phyloP scores from a whole-genome alignment of 2,797 vertebrate genomes.

The Morelia viridis region DNA sequence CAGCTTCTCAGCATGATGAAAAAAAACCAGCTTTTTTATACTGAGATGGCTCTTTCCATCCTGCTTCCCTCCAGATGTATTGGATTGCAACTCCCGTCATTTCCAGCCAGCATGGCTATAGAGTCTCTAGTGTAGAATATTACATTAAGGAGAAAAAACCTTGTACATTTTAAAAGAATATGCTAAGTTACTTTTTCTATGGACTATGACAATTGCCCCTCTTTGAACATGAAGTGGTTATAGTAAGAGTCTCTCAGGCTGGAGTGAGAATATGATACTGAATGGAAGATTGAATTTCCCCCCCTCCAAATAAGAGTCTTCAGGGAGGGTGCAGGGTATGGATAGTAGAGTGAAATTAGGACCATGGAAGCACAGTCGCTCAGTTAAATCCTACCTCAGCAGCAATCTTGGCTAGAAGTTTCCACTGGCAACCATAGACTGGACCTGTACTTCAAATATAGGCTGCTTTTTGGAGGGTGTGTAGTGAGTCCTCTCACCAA shows the following conservation, averaged over 20 bases:
- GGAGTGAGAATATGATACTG: not conserved
- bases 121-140: not conserved
- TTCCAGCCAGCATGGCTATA: not conserved
- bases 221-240: not conserved
- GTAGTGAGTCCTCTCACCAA: not conserved
- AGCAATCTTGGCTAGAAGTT: not conserved
- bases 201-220: not conserved
- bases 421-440: not conserved
- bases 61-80: not conserved
- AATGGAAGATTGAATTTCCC: not conserved
- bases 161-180: not conserved
- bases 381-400: not conserved
- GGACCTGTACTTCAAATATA: not conserved
- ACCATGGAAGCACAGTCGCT: not conserved
- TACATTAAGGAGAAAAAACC: not conserved
- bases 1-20: not conserved
- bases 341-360: not conserved
- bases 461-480: not conserved
- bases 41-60: not conserved
- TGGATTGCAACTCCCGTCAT: not conserved
- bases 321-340: not conserved
- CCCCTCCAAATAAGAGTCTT: not conserved
- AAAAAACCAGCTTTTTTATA: not conserved
- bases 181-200: not conserved
- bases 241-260: not conserved